Conservation (phyloP, 2,888 invertebrate species). For the Morinoia aosen region DNA sequence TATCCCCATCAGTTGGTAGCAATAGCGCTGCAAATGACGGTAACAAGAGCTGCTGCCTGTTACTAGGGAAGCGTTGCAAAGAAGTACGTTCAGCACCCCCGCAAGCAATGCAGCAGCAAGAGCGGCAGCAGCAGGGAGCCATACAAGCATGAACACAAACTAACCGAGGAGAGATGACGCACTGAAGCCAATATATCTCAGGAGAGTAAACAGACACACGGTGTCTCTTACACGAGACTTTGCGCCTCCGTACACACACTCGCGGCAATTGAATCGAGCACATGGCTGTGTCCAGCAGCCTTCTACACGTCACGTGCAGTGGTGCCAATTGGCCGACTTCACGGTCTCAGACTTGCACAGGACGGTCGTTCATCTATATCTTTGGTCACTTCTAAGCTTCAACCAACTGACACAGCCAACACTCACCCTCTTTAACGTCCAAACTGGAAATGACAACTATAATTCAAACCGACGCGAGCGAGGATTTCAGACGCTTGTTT, state of each 20-base stretch:
- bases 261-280: not conserved
- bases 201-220: not conserved
- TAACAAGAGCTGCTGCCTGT: not conserved
- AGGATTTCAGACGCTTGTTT: no score
- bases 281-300: not conserved
- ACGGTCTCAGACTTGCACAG: no score
- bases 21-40: no score
- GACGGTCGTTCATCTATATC: no score
- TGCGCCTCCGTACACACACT: not conserved
- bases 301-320: not conserved
- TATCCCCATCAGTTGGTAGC: not conserved
- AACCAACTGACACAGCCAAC: no score
- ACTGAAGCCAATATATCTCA: not conserved
- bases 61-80: not conserved
- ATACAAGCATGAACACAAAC: not conserved
- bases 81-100: not conserved
- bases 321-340: not conserved
- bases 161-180: not conserved
- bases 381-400: no score
- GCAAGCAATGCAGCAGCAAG: not conserved
- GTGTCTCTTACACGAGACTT: not conserved
- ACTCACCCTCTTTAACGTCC: no score
- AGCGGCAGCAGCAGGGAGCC: not conserved
- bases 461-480: no score
- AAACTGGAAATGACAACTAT: no score